Conservation (phyloP, 2,888 invertebrate genomes). For the Lepeophtheirus nordmannii region DNA sequence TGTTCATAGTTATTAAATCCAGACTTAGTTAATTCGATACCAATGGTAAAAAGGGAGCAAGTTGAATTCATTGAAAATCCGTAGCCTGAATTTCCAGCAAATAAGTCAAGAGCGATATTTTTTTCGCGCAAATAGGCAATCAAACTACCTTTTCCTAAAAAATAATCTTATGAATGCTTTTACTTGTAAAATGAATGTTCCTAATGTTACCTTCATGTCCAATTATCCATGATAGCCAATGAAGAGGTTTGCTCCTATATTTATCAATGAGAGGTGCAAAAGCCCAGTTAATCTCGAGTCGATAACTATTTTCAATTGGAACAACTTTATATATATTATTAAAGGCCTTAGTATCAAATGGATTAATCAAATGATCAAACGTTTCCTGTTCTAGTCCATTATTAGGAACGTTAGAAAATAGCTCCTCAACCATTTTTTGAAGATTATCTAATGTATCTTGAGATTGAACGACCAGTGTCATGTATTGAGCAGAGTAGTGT, state of each 20-base stretch:
- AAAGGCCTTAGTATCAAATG: slow-evolving; percentile 42
- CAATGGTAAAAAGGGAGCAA: slow-evolving; percentile 56
- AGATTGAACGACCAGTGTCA: slow-evolving; percentile 65
- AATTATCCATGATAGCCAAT: slow-evolving; percentile 57
- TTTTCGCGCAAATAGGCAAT: slow-evolving; percentile 33
- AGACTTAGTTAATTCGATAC: slow-evolving; percentile 56
- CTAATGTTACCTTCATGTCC: slow-evolving; percentile 56
- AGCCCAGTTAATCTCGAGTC: slow-evolving; percentile 49
- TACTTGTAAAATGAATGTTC: background rate
- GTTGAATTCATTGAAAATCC: slow-evolving; percentile 64
- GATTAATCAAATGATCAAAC: slow-evolving; percentile 34
- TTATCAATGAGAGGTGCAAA: slow-evolving; percentile 46
- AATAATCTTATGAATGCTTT: background rate
- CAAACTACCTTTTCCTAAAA: slow-evolving; percentile 29
- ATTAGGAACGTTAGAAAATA: slow-evolving; percentile 26
- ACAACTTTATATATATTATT: slow-evolving; percentile 50
- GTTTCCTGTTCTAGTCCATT: slow-evolving; percentile 18
- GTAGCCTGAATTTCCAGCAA: slow-evolving; percentile 49
- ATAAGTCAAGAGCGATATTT: slow-evolving; percentile 58
- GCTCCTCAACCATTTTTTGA: slow-evolving; percentile 26
- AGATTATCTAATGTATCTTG: slow-evolving; percentile 30
- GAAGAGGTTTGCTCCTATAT: slow-evolving; percentile 58
- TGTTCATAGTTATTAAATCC: slow-evolving; percentile 54
- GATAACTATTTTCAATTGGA: slow-evolving; percentile 54
- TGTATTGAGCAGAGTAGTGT: slow-evolving; percentile 71